phyloP scores from a whole-genome alignment of 2,113 vertebrate species.

The Cnemophilus loriae region DNA sequence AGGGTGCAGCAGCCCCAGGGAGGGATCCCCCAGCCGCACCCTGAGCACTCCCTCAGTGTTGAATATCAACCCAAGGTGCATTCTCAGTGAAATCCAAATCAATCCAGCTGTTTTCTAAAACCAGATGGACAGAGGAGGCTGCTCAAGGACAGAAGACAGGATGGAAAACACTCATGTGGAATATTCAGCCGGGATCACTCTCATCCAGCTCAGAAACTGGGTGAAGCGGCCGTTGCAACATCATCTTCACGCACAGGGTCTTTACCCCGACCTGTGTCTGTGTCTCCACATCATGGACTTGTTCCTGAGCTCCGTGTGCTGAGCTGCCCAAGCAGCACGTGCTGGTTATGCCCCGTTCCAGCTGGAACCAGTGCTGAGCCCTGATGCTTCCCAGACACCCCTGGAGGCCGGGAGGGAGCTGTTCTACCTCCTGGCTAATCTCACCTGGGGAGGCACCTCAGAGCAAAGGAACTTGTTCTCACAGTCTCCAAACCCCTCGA shows the following conservation, averaged over 20 bases:
- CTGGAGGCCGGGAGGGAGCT: background rate
- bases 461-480: background rate
- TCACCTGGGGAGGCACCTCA: background rate
- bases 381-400: background rate
- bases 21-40: background rate
- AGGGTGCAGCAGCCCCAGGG: background rate
- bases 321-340: background rate
- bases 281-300: background rate
- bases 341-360: fast-evolving
- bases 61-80: background rate
- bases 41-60: background rate
- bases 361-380: background rate
- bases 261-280: fast-evolving
- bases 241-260: background rate
- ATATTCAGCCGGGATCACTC: background rate
- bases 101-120: background rate
- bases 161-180: background rate
- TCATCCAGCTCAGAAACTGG: background rate
- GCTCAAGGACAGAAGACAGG: background rate
- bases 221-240: background rate
- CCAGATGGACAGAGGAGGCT: background rate
- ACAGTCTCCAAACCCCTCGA: background rate
- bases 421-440: background rate
- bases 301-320: fast-evolving
- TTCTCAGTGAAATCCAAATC: background rate